Conservation (phyloP, 2,888 invertebrate genomes). For the Orthonevra nobilis region DNA sequence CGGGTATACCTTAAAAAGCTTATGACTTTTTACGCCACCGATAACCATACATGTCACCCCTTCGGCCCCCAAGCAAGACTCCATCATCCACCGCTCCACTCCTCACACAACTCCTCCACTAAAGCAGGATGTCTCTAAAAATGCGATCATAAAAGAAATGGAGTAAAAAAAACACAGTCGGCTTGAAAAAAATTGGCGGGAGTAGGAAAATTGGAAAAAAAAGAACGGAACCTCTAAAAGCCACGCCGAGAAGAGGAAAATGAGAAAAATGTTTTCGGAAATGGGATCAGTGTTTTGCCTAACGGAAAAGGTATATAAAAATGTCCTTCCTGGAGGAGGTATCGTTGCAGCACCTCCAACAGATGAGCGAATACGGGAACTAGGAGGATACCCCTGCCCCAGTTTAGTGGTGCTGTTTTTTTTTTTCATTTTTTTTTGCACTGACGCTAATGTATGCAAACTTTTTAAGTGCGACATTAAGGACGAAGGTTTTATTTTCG, state of each 20-base stretch:
- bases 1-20: constrained; percentile 37
- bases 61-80: too few species aligned
- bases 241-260: constrained; percentile 23
- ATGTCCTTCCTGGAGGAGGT: constrained; percentile 57
- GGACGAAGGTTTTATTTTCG: constrained; percentile 52
- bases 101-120: neutral
- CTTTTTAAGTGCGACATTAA: constrained; percentile 63
- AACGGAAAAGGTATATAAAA: constrained; percentile 66
- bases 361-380: neutral
- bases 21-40: constrained; percentile 42
- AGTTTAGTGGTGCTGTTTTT: neutral
- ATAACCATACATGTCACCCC: constrained; percentile 26
- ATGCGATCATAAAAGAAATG: constrained; percentile 51
- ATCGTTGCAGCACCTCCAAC: constrained; percentile 26
- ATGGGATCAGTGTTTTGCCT: constrained; percentile 67
- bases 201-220: constrained; percentile 15
- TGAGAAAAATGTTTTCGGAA: constrained; percentile 64
- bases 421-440: neutral
- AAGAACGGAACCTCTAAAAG: constrained; percentile 6
- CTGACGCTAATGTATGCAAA: constrained; percentile 54
- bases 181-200: constrained; percentile 25
- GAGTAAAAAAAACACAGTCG: constrained; percentile 14
- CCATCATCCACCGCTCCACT: neutral
- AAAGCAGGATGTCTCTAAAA: constrained; percentile 61
- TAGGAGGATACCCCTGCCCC: constrained; percentile 7